These are phyloP conservation scores for Nasonovia ribisnigri DNA, from an alignment of 2,888 invertebrate genomes.

Conservation along the genomic window DNA sequence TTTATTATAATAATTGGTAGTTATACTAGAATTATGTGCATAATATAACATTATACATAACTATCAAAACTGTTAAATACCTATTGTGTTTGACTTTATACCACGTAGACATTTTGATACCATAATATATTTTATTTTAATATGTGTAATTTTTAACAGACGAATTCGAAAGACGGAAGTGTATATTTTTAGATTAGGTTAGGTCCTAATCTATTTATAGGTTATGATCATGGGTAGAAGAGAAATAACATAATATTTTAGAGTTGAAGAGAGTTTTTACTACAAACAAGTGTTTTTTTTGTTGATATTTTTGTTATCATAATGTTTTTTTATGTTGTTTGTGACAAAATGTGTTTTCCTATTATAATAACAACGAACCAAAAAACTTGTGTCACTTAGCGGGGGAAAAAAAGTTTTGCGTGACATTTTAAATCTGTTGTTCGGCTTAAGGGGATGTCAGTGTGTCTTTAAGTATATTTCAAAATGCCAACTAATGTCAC, in stretches of 20 bases:
- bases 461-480: conserved; percentile 27
- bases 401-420: conserved; percentile 31
- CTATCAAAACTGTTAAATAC: background rate
- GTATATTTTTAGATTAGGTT: background rate
- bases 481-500: conserved; percentile 64
- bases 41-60: background rate
- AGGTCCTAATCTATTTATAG: background rate
- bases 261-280: background rate
- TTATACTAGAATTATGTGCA: too few species aligned
- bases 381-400: conserved; percentile 18
- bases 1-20: background rate
- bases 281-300: background rate
- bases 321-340: conserved; percentile 8
- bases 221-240: background rate
- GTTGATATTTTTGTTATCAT: background rate
- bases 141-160: background rate
- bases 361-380: background rate
- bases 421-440: conserved; percentile 59
- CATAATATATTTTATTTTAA: background rate
- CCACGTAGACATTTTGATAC: background rate
- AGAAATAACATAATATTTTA: background rate
- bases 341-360: background rate
- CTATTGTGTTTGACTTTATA: background rate
- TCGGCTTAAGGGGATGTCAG: conserved; percentile 2
- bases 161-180: background rate